A percentile compares a stretch with the other conserved stretches of the same genome.
Conservation (phyloP, 2,113 vertebrate genomes). For the Dolichotis patagonum region DNA sequence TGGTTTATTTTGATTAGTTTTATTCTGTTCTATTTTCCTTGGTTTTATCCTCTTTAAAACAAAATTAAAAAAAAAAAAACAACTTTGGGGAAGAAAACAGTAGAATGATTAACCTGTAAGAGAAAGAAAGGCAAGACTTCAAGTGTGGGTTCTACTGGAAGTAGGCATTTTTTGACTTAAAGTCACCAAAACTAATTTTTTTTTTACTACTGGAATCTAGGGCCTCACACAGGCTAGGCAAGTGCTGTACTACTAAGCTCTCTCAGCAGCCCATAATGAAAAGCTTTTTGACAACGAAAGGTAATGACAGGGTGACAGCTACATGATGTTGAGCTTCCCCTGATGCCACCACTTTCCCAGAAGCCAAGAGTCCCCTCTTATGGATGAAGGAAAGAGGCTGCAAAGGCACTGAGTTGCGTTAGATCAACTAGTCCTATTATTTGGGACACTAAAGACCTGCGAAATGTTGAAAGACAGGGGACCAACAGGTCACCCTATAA, state of each 20-base stretch:
- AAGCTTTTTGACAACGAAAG: not conserved
- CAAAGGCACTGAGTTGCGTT: not conserved
- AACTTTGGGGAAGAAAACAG: not conserved
- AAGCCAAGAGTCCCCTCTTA: not conserved
- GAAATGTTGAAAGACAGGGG: not conserved
- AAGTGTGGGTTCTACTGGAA: not conserved
- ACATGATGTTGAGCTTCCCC: not conserved
- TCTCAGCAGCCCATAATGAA: not conserved
- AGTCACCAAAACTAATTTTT: not conserved
- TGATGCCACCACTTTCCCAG: not conserved
- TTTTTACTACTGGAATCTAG: not conserved
- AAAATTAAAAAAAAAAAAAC: too few species aligned
- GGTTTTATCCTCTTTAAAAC: too few species aligned
- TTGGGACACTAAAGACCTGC: not conserved
- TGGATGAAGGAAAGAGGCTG: not conserved
- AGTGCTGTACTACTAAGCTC: not conserved
- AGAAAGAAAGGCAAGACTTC: not conserved
- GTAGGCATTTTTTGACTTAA: not conserved
- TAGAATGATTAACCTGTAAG: not conserved
- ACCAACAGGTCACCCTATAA: rapidly evolving
- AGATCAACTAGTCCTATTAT: not conserved
- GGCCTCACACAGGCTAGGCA: not conserved
- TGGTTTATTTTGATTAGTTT: too few species aligned
- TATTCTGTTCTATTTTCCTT: too few species aligned
- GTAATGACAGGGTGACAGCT: not conserved